phyloP scores from a whole-genome alignment of 2,797 vertebrate species.

The Ataeniobius toweri region DNA sequence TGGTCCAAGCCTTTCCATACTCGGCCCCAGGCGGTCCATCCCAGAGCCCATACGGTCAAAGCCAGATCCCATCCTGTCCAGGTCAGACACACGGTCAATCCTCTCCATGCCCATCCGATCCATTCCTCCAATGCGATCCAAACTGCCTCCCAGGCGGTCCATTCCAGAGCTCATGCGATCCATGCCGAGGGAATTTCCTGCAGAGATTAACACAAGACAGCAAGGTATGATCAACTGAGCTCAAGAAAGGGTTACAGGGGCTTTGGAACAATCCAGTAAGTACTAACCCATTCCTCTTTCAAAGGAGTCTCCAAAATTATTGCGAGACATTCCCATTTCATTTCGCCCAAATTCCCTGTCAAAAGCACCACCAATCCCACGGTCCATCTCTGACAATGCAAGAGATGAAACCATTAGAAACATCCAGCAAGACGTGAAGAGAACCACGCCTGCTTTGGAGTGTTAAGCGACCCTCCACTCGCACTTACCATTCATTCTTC shows the following conservation, averaged over 20 bases:
- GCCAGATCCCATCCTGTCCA: constrained; percentile 84
- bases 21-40: constrained; percentile 88
- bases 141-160: constrained; percentile 53
- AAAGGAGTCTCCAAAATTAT: constrained; percentile 89
- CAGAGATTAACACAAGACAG: constrained; percentile 25
- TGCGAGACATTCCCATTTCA: constrained; percentile 91
- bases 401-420: constrained; percentile 61
- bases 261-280: constrained; percentile 41
- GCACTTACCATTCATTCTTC: constrained; percentile 90
- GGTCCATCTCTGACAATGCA: constrained; percentile 87
- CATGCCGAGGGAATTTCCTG: constrained; percentile 86
- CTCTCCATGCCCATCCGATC: constrained; percentile 90
- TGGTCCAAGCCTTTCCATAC: constrained; percentile 85
- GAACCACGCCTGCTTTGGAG: constrained; percentile 40
- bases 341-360: constrained; percentile 91
- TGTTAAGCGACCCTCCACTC: background rate
- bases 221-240: background rate
- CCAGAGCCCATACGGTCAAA: constrained; percentile 88
- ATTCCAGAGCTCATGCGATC: constrained; percentile 67
- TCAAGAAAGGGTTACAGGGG: background rate
- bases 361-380: constrained; percentile 88
- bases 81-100: constrained; percentile 90
- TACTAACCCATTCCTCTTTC: constrained; percentile 90
- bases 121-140: constrained; percentile 88
- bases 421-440: constrained; percentile 35